Conservation (phyloP, 1,140 invertebrate species). For the Calliopsis andreniformis region DNA sequence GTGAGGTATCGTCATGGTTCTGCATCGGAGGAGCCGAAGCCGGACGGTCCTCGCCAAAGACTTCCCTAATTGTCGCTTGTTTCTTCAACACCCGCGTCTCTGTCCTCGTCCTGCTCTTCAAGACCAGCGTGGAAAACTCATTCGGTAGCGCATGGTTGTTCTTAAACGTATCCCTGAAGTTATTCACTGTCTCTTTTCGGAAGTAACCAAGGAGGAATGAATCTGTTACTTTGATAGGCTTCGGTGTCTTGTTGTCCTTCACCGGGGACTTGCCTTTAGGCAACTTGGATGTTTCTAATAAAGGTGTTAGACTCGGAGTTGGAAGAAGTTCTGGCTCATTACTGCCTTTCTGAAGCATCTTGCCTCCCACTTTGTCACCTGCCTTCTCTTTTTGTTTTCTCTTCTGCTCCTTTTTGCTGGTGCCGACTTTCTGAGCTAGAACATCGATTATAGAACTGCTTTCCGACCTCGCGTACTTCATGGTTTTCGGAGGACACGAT, state of each 20-base stretch:
- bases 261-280: conserved; percentile 78
- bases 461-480: conserved; percentile 73
- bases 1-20: conserved; percentile 75
- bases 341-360: conserved; percentile 66
- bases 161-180: conserved; percentile 86
- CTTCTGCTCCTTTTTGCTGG: conserved; percentile 82
- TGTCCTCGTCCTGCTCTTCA: conserved; percentile 88
- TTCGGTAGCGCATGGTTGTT: conserved; percentile 83
- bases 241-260: conserved; percentile 79
- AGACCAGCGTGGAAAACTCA: conserved; percentile 86
- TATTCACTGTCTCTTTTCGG: conserved; percentile 86
- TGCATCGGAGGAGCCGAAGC: conserved; percentile 84
- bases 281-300: conserved; percentile 67
- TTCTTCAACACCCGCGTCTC: conserved; percentile 89
- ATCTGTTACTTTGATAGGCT: conserved; percentile 82
- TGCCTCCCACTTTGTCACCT: conserved; percentile 58
- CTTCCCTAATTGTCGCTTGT: conserved; percentile 89
- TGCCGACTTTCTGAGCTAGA: conserved; percentile 84
- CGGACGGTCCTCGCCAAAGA: conserved; percentile 88
- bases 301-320: conserved; percentile 79
- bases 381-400: conserved; percentile 81
- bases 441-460: conserved; percentile 85
- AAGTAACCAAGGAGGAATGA: conserved; percentile 84
- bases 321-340: conserved; percentile 84
- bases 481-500: conserved; percentile 80